Base-by-base conservation (phyloP, 2,113 vertebrate species). In the Tinamus guttatus region DNA sequence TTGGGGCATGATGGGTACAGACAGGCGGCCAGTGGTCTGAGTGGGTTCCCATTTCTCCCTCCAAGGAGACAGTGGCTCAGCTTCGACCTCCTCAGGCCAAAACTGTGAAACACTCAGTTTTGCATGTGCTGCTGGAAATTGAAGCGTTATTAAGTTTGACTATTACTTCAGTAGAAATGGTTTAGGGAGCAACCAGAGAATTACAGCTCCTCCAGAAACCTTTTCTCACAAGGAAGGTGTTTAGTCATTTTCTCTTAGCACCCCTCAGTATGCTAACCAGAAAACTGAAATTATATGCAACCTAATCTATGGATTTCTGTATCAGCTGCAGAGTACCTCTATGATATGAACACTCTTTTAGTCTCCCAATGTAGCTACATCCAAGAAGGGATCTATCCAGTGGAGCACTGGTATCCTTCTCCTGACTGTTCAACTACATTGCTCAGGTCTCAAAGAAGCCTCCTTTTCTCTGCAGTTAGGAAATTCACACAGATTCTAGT, bases 1-100 rank as follows among this genome's bases (percentile, higher is more conserved):
- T 14, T 45, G 32, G 16, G 30, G 34, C 49, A 28, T 20, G 49
- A 22, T 21, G 24, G 52, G 45, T 32, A 11, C 0, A 1, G 13
- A 36, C 22, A 62, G 15, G 14, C 4, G 8, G 30, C 27, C 58
- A 36, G 9, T 4, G 9, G 7, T 70, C 34, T 51, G 0, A 0
- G 20, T 1, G 0, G 2, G 1, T 47, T 51, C 9, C 68, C 40
- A 19, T 24, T 82, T 24, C 27, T 62, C 34, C n/a, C 45, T 71
- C 9, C 16, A 67, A 34, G 9, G 27, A n/a, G 13, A 4, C 30
- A 34, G 27, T 3, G 27, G 40, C 64, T 79, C 43, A 56, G 4
- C 5, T 81, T 54, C 67, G 30, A 18, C 12, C 88, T 2, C 47
- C 52, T 13, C 47, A 69, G n/a, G 20, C 19, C 25, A 73, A 45